Evolutionary conservation across 2,797 vertebrate species (phyloP).

Genomic region (Sebastolobus alascanus): DNA sequence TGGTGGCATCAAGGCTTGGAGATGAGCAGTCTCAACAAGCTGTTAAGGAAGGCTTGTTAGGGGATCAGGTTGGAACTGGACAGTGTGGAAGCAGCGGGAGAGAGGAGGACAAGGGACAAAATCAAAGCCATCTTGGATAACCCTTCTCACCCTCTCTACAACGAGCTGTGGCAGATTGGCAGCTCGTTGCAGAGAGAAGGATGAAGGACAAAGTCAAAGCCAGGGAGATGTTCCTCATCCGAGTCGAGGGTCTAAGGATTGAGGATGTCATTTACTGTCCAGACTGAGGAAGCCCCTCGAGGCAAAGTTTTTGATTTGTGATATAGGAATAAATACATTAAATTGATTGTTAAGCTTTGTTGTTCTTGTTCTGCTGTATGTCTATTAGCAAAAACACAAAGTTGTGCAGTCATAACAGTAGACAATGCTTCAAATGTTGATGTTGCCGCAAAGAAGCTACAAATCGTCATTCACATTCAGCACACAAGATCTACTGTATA

Average conservation of each 20-base stretch:
- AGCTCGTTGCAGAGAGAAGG: background rate
- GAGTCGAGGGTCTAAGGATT: accelerated
- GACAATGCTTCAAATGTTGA: too few relatives aligned
- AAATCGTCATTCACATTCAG: too few relatives aligned
- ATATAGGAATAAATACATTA: too few relatives aligned
- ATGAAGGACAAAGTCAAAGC: background rate
- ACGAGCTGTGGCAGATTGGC: accelerated
- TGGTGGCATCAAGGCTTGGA: too few relatives aligned
- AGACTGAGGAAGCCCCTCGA: background rate
- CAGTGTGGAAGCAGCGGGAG: background rate
- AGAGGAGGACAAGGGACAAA: background rate
- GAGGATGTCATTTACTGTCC: background rate
- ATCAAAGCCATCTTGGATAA: background rate
- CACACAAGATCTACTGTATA: too few relatives aligned
- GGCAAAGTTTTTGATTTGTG: accelerated
- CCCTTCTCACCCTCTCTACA: background rate
- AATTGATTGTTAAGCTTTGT: too few relatives aligned
- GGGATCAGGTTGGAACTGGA: background rate
- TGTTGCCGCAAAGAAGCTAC: too few relatives aligned
- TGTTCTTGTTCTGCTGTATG: background rate
- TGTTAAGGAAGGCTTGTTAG: too few relatives aligned
- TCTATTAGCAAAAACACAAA: background rate
- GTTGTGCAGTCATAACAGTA: too few relatives aligned
- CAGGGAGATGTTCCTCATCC: background rate
- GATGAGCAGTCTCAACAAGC: too few relatives aligned